Evolutionary conservation across 2,797 vertebrate species (phyloP).

Genomic region (Microctenopoma steveboyesi): DNA sequence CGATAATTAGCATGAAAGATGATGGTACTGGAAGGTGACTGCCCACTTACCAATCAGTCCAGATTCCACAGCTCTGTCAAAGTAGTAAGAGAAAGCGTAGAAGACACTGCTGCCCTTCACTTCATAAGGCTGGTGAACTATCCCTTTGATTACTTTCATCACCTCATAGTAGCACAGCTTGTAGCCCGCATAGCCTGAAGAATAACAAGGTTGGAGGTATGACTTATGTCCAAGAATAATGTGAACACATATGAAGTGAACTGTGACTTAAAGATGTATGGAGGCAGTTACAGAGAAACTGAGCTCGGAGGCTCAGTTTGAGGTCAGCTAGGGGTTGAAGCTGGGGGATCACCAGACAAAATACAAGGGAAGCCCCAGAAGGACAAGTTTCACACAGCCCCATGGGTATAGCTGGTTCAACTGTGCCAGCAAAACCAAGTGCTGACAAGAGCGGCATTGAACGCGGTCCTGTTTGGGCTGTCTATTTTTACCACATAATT

Average conservation of each 20-base stretch:
- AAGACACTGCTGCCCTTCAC: constrained; percentile 91
- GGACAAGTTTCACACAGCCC: constrained; percentile 65
- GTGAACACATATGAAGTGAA: constrained; percentile 23
- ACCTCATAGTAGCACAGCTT: constrained; percentile 95
- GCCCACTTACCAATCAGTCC: constrained; percentile 90
- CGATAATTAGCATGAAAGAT: constrained; percentile 47
- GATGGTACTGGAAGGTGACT: constrained; percentile 36
- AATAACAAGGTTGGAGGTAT: constrained; percentile 19
- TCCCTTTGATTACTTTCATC: constrained; percentile 89
- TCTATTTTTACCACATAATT: constrained; percentile 85
- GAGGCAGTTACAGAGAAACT: constrained; percentile 20
- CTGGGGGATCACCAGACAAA: constrained; percentile 56
- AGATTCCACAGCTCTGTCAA: constrained; percentile 92
- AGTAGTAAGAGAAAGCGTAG: constrained; percentile 98
- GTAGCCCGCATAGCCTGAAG: constrained; percentile 91
- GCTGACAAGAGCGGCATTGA: constrained; percentile 77
- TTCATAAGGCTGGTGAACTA: constrained; percentile 93
- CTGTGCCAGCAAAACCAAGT: constrained; percentile 75
- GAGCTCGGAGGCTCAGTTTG: constrained; percentile 31
- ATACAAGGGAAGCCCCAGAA: constrained; percentile 74
- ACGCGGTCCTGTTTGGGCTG: constrained; percentile 66
- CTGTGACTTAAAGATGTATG: constrained; percentile 30
- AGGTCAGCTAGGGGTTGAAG: constrained; percentile 58
- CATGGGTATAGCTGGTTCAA: constrained; percentile 51
- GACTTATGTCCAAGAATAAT: constrained; percentile 7